Evolutionary conservation across 1,140 invertebrate genomes (phyloP).

Genomic region (Sarcophaga peregrina): DNA sequence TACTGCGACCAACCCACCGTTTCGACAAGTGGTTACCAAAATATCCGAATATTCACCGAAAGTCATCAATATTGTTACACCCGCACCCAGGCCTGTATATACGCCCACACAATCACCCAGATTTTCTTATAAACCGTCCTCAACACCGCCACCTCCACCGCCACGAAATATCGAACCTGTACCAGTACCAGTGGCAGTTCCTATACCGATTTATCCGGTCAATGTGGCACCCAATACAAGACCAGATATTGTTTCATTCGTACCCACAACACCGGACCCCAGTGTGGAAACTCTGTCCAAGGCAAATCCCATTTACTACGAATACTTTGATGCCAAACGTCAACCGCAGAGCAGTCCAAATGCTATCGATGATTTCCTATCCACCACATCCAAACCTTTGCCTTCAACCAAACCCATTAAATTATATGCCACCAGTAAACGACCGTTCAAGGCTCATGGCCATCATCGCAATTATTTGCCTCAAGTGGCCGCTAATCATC

Average conservation of each 20-base stretch:
- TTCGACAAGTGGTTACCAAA: slow-evolving; percentile 45
- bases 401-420: slow-evolving; percentile 49
- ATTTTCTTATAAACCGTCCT: slow-evolving; percentile 26
- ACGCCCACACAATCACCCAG: slow-evolving; percentile 38
- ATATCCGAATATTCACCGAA: slow-evolving; percentile 46
- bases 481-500: slow-evolving; percentile 28
- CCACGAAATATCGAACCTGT: slow-evolving; percentile 52
- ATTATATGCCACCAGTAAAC: slow-evolving; percentile 47
- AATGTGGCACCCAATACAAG: slow-evolving; percentile 50
- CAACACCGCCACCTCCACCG: slow-evolving; percentile 34
- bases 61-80: slow-evolving; percentile 42
- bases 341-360: slow-evolving; percentile 56
- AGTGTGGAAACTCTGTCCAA: slow-evolving; percentile 54
- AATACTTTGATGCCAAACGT: slow-evolving; percentile 64
- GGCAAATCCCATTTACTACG: slow-evolving; percentile 65
- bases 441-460: slow-evolving; percentile 50
- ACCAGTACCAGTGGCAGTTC: slow-evolving; percentile 59
- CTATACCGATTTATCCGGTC: slow-evolving; percentile 59
- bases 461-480: slow-evolving; percentile 43
- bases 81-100: slow-evolving; percentile 35
- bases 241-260: slow-evolving; percentile 49
- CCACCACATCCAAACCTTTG: slow-evolving; percentile 51
- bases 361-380: slow-evolving; percentile 57
- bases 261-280: slow-evolving; percentile 48
- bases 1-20: slow-evolving; percentile 41